Conservation (phyloP, 2,797 vertebrate species). For the Echiichthys vipera region DNA sequence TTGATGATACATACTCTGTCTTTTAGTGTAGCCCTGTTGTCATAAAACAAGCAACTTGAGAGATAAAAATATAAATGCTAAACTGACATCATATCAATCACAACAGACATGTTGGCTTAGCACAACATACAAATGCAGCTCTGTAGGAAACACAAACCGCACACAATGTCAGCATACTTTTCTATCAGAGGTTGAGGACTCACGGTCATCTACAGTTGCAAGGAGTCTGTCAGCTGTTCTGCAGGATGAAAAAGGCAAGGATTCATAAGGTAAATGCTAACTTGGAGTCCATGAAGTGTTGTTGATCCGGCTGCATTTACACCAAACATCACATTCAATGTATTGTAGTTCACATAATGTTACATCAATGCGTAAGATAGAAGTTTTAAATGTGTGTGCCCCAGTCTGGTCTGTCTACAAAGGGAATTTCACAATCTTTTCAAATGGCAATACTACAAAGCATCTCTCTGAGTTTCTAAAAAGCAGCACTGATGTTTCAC, state of each 20-base stretch:
- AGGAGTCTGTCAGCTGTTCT: conserved; percentile 23
- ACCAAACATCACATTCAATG: neutral
- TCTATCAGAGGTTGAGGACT: conserved; percentile 7
- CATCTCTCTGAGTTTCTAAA: conserved; percentile 16
- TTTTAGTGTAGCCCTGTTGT: neutral
- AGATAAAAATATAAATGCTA: neutral
- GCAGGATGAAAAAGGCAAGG: neutral
- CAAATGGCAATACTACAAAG: conserved; percentile 42
- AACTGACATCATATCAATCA: neutral
- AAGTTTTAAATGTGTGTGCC: neutral
- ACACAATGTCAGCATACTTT: conserved; percentile 25
- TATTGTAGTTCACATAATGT: neutral
- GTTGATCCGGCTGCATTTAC: neutral
- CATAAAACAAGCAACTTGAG: neutral
- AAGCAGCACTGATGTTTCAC: conserved; percentile 35
- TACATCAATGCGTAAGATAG: neutral
- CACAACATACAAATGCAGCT: conserved; percentile 24
- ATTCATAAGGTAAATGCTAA: neutral
- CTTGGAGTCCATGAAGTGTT: neutral
- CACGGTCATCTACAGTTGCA: conserved; percentile 25
- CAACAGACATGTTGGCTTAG: neutral
- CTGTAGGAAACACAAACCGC: conserved; percentile 24
- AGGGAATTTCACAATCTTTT: conserved; percentile 22
- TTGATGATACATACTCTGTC: neutral
- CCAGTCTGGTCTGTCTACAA: conserved; percentile 8